Conservation (phyloP, 2,888 invertebrate genomes). For the Netelia melanura region DNA sequence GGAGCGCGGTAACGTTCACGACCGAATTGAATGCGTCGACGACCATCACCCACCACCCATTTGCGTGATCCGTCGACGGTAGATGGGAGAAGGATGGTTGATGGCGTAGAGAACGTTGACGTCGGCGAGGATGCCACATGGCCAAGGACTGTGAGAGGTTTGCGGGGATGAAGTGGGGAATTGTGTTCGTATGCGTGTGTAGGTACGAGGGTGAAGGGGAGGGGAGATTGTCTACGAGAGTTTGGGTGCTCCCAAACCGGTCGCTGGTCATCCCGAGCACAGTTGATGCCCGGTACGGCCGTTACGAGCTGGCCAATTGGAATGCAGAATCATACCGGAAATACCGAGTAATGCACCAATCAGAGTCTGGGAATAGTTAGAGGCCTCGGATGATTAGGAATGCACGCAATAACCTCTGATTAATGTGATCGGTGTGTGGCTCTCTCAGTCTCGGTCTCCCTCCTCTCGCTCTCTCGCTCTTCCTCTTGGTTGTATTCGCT, state of each 20-base stretch:
- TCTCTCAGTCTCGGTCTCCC: slow-evolving; percentile 37
- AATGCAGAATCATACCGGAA: slow-evolving; percentile 85
- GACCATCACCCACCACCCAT: slow-evolving; percentile 85
- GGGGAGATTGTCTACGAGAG: slow-evolving; percentile 16
- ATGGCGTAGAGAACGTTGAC: slow-evolving; percentile 64
- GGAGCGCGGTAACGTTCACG: slow-evolving; percentile 93
- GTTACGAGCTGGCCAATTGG: slow-evolving; percentile 82
- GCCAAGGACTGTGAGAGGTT: slow-evolving; percentile 10
- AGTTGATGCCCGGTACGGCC: slow-evolving; percentile 72
- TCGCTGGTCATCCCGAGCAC: slow-evolving; percentile 54
- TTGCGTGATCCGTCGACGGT: slow-evolving; percentile 50
- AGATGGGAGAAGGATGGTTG: slow-evolving; percentile 44
- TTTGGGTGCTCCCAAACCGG: slow-evolving; percentile 46
- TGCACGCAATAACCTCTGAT: slow-evolving; percentile 85
- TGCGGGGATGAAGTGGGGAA: slow-evolving; percentile 18
- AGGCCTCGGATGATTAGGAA: slow-evolving; percentile 84
- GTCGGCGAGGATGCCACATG: slow-evolving; percentile 51
- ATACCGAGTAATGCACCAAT: slow-evolving; percentile 85
- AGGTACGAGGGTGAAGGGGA: neutral
- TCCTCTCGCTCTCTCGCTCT: slow-evolving; percentile 43
- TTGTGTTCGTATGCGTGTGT: neutral
- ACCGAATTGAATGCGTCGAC: slow-evolving; percentile 95
- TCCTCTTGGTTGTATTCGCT: slow-evolving; percentile 52
- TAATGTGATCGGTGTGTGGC: slow-evolving; percentile 84
- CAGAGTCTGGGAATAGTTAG: slow-evolving; percentile 85